Evolutionary conservation across 2,113 vertebrate species (phyloP), one percentile per base, ranked within the genome.

Genomic region (Camelus dromedarius): DNA sequence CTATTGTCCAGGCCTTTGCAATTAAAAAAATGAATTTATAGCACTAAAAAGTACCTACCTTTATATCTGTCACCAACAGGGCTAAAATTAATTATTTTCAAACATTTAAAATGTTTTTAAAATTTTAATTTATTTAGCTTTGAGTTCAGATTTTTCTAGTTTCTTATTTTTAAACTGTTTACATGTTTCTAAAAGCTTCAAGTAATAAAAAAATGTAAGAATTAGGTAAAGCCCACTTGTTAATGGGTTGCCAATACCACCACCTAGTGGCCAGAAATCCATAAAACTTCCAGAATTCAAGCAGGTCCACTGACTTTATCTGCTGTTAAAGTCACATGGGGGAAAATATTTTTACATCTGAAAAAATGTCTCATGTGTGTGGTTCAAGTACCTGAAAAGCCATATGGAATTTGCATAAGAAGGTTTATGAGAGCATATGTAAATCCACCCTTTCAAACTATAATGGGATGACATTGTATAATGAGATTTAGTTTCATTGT

Each of bases 211-310:
- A 62, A 83, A 67, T 62, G 11, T 16, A 86, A 7, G 6, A 82
- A 86, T 12, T 75, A 67, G 62, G 52, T 30, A 76, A 95, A 80
- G 28, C 64, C 64, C 7, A 56, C 24, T 70, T 66, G 64, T 81
- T 58, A 96, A 91, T 16, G 8, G 3, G 0, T 79, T 79, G 96
- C 7, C 77, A 95, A 95, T 97, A 92, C 19, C 75, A 96, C 98
- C 98, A 98, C 81, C 98, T 98, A 97, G 98, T 96, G 98, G 98
- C 32, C 46, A 8, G 0, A 95, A 26, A 82, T 9, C 11, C 35
- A 58, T 48, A 97, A 87, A 86, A 58, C 52, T 64, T 52, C 46
- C 52, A 79, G 66, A 77, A 85, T 81, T 52, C 77, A 80, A 93
- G 18, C 54, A 64, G 60, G 15, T 67, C 46, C 52, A 79, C 35